Evolutionary conservation across 2,113 vertebrate genomes (phyloP).

Genomic region (Cyrtonyx montezumae): DNA sequence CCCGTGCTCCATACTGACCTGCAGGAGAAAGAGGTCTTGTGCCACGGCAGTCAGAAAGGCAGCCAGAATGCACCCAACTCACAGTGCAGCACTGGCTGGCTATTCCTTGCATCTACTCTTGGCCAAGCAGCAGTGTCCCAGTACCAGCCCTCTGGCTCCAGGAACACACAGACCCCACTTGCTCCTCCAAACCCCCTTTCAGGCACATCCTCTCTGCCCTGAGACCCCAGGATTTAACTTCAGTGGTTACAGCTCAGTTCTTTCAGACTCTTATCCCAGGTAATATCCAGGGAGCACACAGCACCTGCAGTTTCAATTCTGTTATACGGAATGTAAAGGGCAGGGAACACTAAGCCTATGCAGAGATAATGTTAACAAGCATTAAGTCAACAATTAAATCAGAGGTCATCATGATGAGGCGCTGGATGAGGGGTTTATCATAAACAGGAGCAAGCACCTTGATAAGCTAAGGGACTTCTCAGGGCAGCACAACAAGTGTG

Average conservation of each 20-base stretch:
- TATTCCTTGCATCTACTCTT: background rate
- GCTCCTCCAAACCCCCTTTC: background rate
- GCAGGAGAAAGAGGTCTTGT: background rate
- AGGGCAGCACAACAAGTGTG: background rate
- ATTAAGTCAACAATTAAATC: background rate
- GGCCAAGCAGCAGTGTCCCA: background rate
- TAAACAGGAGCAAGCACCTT: background rate
- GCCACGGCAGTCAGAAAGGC: background rate
- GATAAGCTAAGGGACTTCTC: background rate
- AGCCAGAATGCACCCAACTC: background rate
- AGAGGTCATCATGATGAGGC: background rate
- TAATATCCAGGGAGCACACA: background rate
- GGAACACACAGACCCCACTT: background rate
- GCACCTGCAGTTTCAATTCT: background rate
- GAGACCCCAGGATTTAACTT: background rate
- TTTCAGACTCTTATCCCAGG: background rate
- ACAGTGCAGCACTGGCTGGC: background rate
- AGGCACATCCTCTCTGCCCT: background rate
- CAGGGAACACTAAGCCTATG: background rate
- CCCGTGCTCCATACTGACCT: slow-evolving; percentile 66
- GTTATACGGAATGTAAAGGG: background rate
- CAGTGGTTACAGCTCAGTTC: background rate
- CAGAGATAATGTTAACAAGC: background rate
- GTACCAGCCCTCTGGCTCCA: background rate
- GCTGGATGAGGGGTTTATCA: background rate